Evolutionary conservation across 1,140 invertebrate species (phyloP).

Genomic region (Calliopsis andreniformis): DNA sequence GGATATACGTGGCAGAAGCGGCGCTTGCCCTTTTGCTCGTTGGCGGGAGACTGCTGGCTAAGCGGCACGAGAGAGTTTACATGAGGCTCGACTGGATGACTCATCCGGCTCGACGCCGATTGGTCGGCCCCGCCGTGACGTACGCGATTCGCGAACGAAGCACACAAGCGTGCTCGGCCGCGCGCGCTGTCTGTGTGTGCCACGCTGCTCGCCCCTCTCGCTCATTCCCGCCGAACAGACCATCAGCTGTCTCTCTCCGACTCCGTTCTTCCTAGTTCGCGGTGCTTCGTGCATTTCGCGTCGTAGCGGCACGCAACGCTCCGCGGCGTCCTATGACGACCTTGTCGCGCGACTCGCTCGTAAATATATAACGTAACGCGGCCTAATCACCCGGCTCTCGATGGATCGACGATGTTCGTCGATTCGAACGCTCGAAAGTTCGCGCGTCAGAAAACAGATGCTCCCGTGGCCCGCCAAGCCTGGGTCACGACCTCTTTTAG

Average conservation of each 20-base stretch:
- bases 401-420: not conserved
- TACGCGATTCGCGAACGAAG: conserved; percentile 56
- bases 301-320: conserved; percentile 42
- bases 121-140: conserved; percentile 68
- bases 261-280: conserved; percentile 42
- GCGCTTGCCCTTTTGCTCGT: conserved; percentile 42
- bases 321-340: conserved; percentile 49
- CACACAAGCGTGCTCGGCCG: conserved; percentile 48
- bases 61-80: conserved; percentile 71
- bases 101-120: conserved; percentile 65
- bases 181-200: not conserved
- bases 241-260: not conserved
- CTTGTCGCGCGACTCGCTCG: conserved; percentile 42
- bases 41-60: conserved; percentile 68
- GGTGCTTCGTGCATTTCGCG: conserved; percentile 39
- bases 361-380: conserved; percentile 47
- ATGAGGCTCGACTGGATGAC: conserved; percentile 71
- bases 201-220: not conserved
- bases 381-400: conserved; percentile 32
- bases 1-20: conserved; percentile 42
- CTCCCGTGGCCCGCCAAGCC: too few relatives aligned
- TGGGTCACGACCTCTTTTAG: too few relatives aligned
- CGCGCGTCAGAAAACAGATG: too few relatives aligned
- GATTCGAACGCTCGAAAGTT: not conserved
- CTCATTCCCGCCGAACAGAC: too few relatives aligned